Evolutionary conservation across 2,888 invertebrate genomes (phyloP).

Genomic region (Carabus problematicus): DNA sequence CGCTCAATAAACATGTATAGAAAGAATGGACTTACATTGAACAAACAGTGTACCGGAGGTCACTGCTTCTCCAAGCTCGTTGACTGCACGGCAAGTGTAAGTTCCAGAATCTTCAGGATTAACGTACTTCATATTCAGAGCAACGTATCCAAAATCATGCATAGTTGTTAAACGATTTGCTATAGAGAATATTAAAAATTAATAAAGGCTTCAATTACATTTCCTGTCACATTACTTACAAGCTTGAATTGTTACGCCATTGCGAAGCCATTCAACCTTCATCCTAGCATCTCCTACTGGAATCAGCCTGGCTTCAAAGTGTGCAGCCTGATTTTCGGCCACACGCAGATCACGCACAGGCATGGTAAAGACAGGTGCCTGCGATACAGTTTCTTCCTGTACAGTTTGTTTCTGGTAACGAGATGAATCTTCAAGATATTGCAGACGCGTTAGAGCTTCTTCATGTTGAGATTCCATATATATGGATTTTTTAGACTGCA

Average conservation of each 20-base stretch:
- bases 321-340: constrained; percentile 90
- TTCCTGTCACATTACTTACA: constrained; percentile 64
- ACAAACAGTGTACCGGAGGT: constrained; percentile 92
- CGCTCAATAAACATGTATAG: no score
- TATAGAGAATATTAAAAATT: constrained; percentile 52
- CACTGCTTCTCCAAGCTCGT: constrained; percentile 93
- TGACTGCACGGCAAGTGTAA: constrained; percentile 92
- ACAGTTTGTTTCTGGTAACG: constrained; percentile 75
- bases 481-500: constrained; percentile 84
- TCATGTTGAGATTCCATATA: constrained; percentile 89
- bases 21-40: constrained; percentile 69
- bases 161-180: constrained; percentile 92
- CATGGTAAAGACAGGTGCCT: constrained; percentile 92
- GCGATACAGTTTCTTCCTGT: constrained; percentile 81
- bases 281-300: constrained; percentile 93
- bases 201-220: constrained; percentile 14
- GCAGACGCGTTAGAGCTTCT: constrained; percentile 79
- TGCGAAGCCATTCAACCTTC: constrained; percentile 92
- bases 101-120: constrained; percentile 96
- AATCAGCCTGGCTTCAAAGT: constrained; percentile 92
- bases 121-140: constrained; percentile 91
- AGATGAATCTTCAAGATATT: constrained; percentile 81
- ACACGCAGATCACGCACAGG: constrained; percentile 86
- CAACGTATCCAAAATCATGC: constrained; percentile 98
- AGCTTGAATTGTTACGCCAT: constrained; percentile 89